Percentiles rank a stretch among this genome's conserved stretches.
Conservation (phyloP, 2,113 vertebrate genomes). For the Python bivittatus region DNA sequence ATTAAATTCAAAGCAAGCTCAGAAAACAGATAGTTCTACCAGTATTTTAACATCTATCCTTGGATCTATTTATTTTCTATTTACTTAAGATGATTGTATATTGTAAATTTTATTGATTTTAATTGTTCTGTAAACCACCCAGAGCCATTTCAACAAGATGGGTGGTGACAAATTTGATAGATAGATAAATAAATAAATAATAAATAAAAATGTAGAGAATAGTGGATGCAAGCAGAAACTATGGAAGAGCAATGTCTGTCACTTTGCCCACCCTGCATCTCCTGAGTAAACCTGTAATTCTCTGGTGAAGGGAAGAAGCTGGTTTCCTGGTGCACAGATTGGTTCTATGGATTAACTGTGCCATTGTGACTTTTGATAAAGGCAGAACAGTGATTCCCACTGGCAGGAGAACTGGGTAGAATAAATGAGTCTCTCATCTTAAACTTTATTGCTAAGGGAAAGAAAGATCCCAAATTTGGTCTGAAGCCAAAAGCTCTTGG, state of each 20-base stretch:
- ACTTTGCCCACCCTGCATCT: too few relatives aligned
- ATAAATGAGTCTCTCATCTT: background rate
- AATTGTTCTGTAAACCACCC: too few relatives aligned
- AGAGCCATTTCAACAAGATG: too few relatives aligned
- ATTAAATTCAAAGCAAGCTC: background rate
- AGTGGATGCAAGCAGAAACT: background rate
- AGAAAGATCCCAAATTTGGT: background rate
- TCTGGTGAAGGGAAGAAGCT: background rate
- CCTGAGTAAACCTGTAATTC: background rate
- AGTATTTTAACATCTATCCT: too few relatives aligned
- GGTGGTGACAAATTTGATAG: too few relatives aligned
- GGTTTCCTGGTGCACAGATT: background rate
- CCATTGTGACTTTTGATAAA: background rate
- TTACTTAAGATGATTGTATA: too few relatives aligned
- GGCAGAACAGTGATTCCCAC: background rate
- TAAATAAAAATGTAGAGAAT: background rate
- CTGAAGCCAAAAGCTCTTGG: background rate
- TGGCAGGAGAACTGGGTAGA: background rate
- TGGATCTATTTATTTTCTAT: too few relatives aligned
- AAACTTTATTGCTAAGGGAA: background rate
- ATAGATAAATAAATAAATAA: too few relatives aligned
- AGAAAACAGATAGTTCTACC: background rate
- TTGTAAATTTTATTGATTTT: too few relatives aligned
- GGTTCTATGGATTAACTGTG: background rate
- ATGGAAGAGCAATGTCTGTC: background rate